phyloP scores from a whole-genome alignment of 1,140 invertebrate species.

The Drosophila busckii region DNA sequence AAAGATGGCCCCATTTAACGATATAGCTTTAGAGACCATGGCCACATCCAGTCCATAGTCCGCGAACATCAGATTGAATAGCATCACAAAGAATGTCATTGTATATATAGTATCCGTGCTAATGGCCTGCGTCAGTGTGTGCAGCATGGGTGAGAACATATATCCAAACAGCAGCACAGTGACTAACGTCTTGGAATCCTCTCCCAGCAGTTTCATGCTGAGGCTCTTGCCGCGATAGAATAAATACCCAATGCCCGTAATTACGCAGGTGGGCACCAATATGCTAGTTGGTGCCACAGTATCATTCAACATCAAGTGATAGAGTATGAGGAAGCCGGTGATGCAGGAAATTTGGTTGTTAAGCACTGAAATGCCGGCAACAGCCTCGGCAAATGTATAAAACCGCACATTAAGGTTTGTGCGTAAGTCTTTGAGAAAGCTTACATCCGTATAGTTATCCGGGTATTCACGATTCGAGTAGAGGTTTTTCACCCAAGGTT shows the following conservation, averaged over 20 bases:
- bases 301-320: conserved; percentile 86
- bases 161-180: conserved; percentile 92
- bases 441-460: conserved; percentile 93
- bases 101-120: conserved; percentile 98
- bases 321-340: conserved; percentile 87
- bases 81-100: conserved; percentile 91
- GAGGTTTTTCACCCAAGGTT: conserved; percentile 91
- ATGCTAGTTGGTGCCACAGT: conserved; percentile 83
- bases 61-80: conserved; percentile 93
- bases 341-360: conserved; percentile 88
- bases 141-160: conserved; percentile 92
- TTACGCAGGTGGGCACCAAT: conserved; percentile 80
- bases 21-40: conserved; percentile 89
- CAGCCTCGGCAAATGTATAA: conserved; percentile 84
- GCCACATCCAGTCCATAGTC: conserved; percentile 93
- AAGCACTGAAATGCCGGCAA: conserved; percentile 86
- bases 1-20: conserved; percentile 94
- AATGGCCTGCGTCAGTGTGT: conserved; percentile 96
- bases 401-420: conserved; percentile 90
- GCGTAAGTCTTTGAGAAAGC: conserved; percentile 90
- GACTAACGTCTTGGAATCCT: conserved; percentile 84
- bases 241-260: conserved; percentile 81
- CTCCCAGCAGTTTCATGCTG: conserved; percentile 70
- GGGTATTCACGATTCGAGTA: conserved; percentile 92
- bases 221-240: conserved; percentile 60